phyloP scores from a whole-genome alignment of 2,113 vertebrate species.

The Salvelinus fontinalis region DNA sequence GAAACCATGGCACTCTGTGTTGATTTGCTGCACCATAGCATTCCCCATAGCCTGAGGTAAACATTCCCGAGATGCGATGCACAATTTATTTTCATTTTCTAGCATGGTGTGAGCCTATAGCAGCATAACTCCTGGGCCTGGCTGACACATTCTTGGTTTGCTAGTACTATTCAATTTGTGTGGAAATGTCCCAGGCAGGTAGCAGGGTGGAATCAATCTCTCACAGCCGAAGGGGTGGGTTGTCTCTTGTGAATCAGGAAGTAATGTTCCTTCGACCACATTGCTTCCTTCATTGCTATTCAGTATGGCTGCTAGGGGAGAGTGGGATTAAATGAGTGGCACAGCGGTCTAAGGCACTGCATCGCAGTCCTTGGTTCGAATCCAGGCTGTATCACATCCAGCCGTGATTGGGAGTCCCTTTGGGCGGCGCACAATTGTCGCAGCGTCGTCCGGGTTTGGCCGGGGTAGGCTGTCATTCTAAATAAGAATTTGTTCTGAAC shows the following conservation, averaged over 20 bases:
- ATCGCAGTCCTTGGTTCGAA: too few relatives aligned
- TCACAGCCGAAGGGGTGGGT: background rate
- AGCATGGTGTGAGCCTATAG: conserved; percentile 1
- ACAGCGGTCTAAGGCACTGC: too few relatives aligned
- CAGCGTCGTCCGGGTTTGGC: too few relatives aligned
- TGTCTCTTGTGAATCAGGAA: conserved; percentile 26
- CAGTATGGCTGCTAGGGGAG: background rate
- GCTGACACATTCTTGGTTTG: conserved; percentile 17
- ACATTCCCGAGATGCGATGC: background rate
- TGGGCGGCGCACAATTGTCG: too few relatives aligned
- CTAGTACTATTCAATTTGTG: conserved; percentile 23
- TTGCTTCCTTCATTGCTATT: conserved; percentile 3
- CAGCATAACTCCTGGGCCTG: conserved; percentile 1
- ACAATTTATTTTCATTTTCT: conserved; percentile 14
- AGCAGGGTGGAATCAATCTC: conserved; percentile 32
- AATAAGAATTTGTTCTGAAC: too few relatives aligned
- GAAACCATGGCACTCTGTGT: background rate
- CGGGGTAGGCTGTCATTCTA: too few relatives aligned
- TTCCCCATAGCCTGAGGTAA: background rate
- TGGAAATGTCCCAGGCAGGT: conserved; percentile 23
- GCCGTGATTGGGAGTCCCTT: too few relatives aligned
- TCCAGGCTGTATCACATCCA: too few relatives aligned
- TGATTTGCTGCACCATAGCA: background rate
- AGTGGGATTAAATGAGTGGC: too few relatives aligned
- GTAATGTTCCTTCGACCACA: conserved; percentile 4